Conservation (phyloP, 2,797 vertebrate species). For the Peromyscus attwateri region DNA sequence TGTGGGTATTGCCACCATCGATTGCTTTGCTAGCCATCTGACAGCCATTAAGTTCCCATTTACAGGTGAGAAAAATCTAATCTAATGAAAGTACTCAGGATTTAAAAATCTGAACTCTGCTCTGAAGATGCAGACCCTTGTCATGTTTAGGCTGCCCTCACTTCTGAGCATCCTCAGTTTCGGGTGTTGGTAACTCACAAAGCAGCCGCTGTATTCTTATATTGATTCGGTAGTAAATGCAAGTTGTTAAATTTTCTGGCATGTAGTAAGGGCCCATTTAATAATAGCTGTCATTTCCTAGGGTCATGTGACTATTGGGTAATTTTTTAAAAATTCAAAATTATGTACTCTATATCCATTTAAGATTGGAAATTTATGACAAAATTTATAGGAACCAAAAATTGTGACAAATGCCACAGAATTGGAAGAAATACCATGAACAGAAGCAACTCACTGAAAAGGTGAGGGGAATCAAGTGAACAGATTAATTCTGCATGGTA, state of each 20-base stretch:
- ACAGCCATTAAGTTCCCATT: background rate
- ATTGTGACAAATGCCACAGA: background rate
- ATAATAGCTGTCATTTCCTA: background rate
- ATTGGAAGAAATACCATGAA: background rate
- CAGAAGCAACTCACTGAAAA: background rate
- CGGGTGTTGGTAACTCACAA: background rate
- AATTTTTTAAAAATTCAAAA: background rate
- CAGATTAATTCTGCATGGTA: background rate
- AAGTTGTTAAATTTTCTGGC: background rate
- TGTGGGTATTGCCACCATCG: rapidly evolving
- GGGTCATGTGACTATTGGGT: background rate
- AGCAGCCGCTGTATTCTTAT: background rate
- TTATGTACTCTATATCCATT: background rate
- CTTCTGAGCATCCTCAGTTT: background rate
- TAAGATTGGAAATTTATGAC: background rate
- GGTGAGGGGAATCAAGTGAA: background rate
- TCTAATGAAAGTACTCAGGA: background rate
- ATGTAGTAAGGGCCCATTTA: background rate
- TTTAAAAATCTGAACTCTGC: background rate
- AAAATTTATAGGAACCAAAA: background rate
- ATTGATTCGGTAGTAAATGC: background rate
- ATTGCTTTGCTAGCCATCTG: background rate
- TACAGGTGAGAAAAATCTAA: background rate
- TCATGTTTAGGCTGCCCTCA: background rate
- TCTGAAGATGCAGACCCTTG: background rate